Conservation (phyloP, 2,888 invertebrate genomes). For the Beris morrisii region DNA sequence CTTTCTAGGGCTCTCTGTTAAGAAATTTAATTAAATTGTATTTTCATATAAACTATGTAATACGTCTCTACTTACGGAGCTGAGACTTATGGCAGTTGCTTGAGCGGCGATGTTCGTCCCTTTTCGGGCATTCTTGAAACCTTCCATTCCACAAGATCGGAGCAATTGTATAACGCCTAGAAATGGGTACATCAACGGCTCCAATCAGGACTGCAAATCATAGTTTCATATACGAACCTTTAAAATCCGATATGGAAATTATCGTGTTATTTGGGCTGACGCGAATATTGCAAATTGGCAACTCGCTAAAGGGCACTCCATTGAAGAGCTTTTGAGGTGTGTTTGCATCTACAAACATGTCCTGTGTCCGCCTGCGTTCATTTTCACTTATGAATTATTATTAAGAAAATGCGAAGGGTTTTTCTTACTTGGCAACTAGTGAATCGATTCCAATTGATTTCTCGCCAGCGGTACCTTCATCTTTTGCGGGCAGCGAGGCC, state of each 20-base stretch:
- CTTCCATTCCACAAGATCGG: conserved; percentile 84
- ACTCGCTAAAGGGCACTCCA: conserved; percentile 74
- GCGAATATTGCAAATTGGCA: conserved; percentile 82
- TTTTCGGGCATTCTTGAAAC: conserved; percentile 92
- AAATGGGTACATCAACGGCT: conserved; percentile 35
- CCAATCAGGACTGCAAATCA: not conserved
- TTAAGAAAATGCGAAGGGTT: not conserved
- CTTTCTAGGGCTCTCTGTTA: conserved; percentile 68
- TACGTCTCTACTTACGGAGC: conserved; percentile 61
- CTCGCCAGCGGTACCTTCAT: conserved; percentile 81
- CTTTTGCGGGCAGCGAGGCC: conserved; percentile 59
- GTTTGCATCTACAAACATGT: conserved; percentile 72
- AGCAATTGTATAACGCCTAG: conserved; percentile 63
- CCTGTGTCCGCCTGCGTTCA: conserved; percentile 50
- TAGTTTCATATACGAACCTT: conserved; percentile 57
- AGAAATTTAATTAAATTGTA: conserved; percentile 44
- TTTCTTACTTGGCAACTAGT: conserved; percentile 61
- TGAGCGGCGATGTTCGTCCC: conserved; percentile 97
- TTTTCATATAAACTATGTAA: conserved; percentile 8
- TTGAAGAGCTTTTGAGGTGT: conserved; percentile 74
- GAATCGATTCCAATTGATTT: conserved; percentile 70
- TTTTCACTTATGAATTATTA: not conserved
- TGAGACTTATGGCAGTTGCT: conserved; percentile 82
- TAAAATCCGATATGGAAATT: conserved; percentile 70
- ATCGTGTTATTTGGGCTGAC: conserved; percentile 89